These are phyloP conservation scores for Dryobota labecula DNA, from an alignment of 2,888 invertebrate genomes.

Conservation along the genomic window DNA sequence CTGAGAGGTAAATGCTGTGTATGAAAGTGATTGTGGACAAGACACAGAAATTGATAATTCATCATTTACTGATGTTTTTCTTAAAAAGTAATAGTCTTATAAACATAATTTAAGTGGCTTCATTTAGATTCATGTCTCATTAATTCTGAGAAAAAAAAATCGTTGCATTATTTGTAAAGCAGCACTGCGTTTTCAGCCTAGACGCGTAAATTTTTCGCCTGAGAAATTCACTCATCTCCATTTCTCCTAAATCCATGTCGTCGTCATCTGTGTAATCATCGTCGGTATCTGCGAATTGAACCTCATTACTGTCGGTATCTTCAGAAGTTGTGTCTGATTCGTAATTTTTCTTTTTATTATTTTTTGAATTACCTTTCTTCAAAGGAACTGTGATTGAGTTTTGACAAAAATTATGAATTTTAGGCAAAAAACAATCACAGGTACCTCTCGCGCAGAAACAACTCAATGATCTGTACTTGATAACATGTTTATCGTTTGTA, in stretches of 20 bases:
- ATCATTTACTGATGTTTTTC: too few species aligned
- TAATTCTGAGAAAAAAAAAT: too few species aligned
- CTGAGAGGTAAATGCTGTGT: too few species aligned
- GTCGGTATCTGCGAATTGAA: conserved; percentile 1
- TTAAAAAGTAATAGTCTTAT: too few species aligned
- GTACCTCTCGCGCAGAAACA: background rate
- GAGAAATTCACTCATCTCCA: too few species aligned
- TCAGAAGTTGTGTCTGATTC: conserved; percentile 1
- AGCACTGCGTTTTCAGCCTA: too few species aligned
- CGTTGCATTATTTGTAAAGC: too few species aligned
- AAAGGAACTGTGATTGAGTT: background rate
- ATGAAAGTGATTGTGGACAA: too few species aligned
- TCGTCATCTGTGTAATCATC: conserved; percentile 6
- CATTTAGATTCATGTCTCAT: too few species aligned
- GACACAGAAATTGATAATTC: too few species aligned
- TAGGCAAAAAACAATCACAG: conserved; percentile 4
- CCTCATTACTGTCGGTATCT: background rate
- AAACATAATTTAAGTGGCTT: too few species aligned
- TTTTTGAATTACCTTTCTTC: background rate
- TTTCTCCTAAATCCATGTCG: background rate
- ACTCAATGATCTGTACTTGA: background rate
- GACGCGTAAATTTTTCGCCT: too few species aligned
- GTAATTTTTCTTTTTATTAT: background rate
- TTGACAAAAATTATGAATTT: conserved; percentile 5
- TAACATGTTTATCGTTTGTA: conserved; percentile 5